phyloP scores from a whole-genome alignment of 2,888 invertebrate genomes.

The Drosophila neotestacea region DNA sequence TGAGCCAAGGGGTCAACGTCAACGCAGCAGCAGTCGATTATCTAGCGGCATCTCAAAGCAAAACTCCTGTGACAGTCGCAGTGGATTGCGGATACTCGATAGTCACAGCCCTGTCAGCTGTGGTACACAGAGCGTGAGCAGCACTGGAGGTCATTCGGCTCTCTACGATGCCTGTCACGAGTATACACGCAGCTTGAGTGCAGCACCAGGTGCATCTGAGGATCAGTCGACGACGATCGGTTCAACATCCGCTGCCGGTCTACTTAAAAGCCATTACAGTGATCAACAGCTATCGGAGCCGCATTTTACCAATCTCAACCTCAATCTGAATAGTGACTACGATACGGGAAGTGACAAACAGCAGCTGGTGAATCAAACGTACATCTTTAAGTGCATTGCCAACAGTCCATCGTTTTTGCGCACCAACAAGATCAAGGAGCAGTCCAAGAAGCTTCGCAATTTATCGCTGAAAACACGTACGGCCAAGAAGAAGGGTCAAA shows the following conservation, averaged over 20 bases:
- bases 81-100: slow-evolving; percentile 61
- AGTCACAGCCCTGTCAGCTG: slow-evolving; percentile 76
- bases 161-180: slow-evolving; percentile 76
- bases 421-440: slow-evolving; percentile 84
- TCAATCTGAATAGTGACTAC: slow-evolving; percentile 70
- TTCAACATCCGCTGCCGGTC: slow-evolving; percentile 57
- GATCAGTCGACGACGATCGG: slow-evolving; percentile 62
- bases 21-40: slow-evolving; percentile 75
- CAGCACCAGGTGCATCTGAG: slow-evolving; percentile 69
- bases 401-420: slow-evolving; percentile 85
- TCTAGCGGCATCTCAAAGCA: slow-evolving; percentile 81
- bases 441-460: slow-evolving; percentile 84
- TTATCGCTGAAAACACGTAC: slow-evolving; percentile 83
- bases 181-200: slow-evolving; percentile 71
- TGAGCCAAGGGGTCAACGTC: slow-evolving; percentile 72
- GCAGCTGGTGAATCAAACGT: slow-evolving; percentile 84
- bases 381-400: slow-evolving; percentile 85
- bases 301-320: slow-evolving; percentile 74
- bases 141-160: slow-evolving; percentile 71
- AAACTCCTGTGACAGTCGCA: slow-evolving; percentile 81
- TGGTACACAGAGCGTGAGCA: slow-evolving; percentile 65
- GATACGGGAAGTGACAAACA: slow-evolving; percentile 81
- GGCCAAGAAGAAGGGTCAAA: slow-evolving; percentile 84
- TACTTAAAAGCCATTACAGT: slow-evolving; percentile 84
- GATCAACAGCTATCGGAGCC: slow-evolving; percentile 82